These are phyloP conservation scores for Passer domesticus DNA, from an alignment of 2,113 vertebrate genomes.

Conservation along the genomic window DNA sequence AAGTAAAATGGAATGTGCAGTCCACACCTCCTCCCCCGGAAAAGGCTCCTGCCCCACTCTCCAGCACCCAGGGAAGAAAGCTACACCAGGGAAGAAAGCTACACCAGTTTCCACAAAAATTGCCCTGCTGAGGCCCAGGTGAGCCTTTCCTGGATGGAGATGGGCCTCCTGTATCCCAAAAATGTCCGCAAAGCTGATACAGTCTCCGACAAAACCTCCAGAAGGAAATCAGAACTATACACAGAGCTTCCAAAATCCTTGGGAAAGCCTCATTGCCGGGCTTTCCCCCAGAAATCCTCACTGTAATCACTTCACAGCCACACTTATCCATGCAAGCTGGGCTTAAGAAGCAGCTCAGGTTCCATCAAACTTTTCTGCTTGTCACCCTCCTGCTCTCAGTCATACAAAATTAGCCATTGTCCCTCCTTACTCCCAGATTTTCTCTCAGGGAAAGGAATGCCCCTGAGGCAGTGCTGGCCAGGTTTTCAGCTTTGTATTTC, in stretches of 20 bases:
- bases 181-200: neutral
- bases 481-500: neutral
- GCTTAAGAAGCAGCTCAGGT: neutral
- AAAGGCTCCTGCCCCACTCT: neutral
- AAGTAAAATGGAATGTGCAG: neutral
- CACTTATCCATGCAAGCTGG: neutral
- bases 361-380: neutral
- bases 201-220: neutral
- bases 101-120: neutral
- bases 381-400: neutral
- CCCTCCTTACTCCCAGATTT: neutral
- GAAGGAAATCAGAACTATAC: neutral
- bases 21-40: neutral
- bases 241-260: neutral
- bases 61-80: neutral
- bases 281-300: neutral
- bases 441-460: neutral
- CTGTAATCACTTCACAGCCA: neutral
- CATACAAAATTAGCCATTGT: accelerated
- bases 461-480: neutral
- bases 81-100: neutral
- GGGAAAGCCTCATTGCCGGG: neutral
- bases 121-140: neutral
- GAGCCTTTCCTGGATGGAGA: neutral
- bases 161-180: neutral